phyloP scores from a whole-genome alignment of 2,113 vertebrate species.

The Aviceda subcristata region DNA sequence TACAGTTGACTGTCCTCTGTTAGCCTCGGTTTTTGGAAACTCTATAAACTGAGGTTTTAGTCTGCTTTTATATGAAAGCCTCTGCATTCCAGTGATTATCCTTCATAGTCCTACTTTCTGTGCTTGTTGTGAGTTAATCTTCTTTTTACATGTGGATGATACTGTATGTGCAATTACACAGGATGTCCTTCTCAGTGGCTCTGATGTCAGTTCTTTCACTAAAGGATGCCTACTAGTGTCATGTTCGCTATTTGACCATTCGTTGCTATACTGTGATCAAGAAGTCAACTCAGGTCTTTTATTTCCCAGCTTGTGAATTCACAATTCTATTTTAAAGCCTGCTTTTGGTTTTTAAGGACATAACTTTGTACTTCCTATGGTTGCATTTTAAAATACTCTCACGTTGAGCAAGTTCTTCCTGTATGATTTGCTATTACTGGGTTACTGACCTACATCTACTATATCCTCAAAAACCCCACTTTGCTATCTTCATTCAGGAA shows the following conservation, averaged over 20 bases:
- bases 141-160: conserved; percentile 16
- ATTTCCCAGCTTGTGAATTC: neutral
- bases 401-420: neutral
- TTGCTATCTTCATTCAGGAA: neutral
- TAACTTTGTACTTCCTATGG: neutral
- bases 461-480: neutral
- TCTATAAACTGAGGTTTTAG: conserved; percentile 23
- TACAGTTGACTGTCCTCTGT: neutral
- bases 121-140: conserved; percentile 50
- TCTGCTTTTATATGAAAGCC: conserved; percentile 24
- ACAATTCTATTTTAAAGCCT: neutral
- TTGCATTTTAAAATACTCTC: neutral
- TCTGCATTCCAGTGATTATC: conserved; percentile 33
- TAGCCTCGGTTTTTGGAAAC: neutral
- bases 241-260: neutral
- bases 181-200: neutral
- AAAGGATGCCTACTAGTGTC: neutral
- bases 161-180: neutral
- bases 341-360: neutral
- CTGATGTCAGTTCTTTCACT: neutral
- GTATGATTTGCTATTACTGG: neutral
- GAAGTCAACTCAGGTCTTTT: neutral
- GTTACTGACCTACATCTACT: neutral
- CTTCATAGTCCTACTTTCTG: conserved; percentile 44
- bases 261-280: neutral